Evolutionary conservation across 2,113 vertebrate species (phyloP).

Genomic region (Onychostruthus taczanowskii): DNA sequence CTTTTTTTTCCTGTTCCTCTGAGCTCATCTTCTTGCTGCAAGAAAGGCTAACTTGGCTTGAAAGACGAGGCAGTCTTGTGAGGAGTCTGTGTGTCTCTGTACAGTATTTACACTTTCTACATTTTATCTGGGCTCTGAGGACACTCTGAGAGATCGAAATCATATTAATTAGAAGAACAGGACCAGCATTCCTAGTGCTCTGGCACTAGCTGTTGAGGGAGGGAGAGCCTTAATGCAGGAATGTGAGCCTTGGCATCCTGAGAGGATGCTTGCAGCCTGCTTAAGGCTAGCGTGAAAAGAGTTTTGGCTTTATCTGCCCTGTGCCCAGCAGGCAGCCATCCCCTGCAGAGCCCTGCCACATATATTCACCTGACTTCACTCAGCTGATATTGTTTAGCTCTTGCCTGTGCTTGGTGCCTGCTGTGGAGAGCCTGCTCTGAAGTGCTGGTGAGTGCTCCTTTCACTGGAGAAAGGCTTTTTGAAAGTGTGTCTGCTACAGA

Average conservation of each 20-base stretch:
- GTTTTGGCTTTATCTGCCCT: neutral
- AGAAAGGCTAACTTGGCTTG: slow-evolving; percentile 42
- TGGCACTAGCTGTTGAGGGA: neutral
- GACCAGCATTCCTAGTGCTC: slow-evolving; percentile 1
- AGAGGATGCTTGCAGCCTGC: neutral
- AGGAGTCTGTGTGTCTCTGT: slow-evolving; percentile 14
- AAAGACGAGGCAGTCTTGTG: slow-evolving; percentile 25
- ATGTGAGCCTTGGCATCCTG: neutral
- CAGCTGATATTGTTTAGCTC: neutral
- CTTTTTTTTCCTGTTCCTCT: neutral
- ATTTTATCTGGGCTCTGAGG: slow-evolving; percentile 32
- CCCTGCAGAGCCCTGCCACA: neutral
- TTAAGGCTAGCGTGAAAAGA: neutral
- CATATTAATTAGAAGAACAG: slow-evolving; percentile 46
- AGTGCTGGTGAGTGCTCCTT: neutral
- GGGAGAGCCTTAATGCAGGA: neutral
- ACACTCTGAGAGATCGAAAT: slow-evolving; percentile 2
- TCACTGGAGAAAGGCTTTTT: neutral
- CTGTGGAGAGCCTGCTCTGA: neutral
- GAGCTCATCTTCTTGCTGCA: slow-evolving; percentile 37
- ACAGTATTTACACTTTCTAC: slow-evolving; percentile 55
- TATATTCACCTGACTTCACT: neutral
- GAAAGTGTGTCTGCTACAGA: neutral
- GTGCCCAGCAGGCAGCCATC: neutral
- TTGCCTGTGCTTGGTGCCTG: neutral